Base-by-base conservation (phyloP, 64 coral and sea anemone species). In the Montipora cactus region DNA sequence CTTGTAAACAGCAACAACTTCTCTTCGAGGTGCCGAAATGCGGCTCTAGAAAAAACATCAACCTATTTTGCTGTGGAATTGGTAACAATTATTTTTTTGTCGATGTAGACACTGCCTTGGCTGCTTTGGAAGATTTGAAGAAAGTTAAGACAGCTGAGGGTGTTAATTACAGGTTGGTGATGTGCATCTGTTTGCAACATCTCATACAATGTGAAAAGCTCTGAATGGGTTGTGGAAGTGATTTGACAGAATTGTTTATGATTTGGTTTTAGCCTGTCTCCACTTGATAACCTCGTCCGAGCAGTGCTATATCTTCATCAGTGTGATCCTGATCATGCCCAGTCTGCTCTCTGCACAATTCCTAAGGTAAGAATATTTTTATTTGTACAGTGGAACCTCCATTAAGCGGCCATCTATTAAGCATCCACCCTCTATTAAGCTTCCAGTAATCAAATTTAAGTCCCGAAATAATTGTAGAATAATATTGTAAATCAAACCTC, bases 261-360 rank as follows among this genome's bases (percentile, higher is more conserved):
- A 15, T 83, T 86, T 45, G 5, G 6, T 80, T 87, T 13, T 47
- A 96, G 95, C 8, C 55, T 94, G 15, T 89, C 79, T 18, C 87
- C 95, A 12, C 64, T 96, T n/a, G 95, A 97, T 49, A 94, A 97
- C 20, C 89, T 97, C 19, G 92, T 97, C 44, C 91, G 81, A 57
- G 88, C 92, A 50, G 80, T 97, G 69, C 44, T 97, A 18, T 94
- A 94, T 80, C 89, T 97, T 44, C 87, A 94, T 44, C 93, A 91
- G 58, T 97, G 95, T 91, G 92, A 97, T 79, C 95, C 92, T 3
- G 91, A 96, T 37, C 92, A 94, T 7, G 95, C 95, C 12, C 91
- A 94, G 46, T 19, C 88, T 18, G 81, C 74, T 15, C 68, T 96
- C 20, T 87, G 83, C 53, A 91, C 95, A 0, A 84, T 96, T 4